Base-by-base conservation (phyloP, 2,113 vertebrate species). In the Toxostoma redivivum region DNA sequence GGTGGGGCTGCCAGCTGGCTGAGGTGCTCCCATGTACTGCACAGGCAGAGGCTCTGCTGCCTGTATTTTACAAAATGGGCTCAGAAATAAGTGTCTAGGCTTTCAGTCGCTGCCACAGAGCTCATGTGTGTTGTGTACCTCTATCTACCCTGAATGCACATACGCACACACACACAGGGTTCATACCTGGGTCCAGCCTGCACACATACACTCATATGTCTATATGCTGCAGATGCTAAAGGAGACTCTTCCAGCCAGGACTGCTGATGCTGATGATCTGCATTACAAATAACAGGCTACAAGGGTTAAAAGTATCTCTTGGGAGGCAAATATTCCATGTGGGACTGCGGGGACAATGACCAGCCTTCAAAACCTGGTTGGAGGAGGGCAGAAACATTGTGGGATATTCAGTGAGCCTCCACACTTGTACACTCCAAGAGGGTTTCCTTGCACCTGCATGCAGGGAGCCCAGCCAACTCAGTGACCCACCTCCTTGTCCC, bases 1-100 rank as follows among this genome's bases (percentile, higher is more conserved):
- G 65, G 80, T 90, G 86, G 64, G 72, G 92, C 74, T 95, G 96
- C 88, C 95, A 96, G 93, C 74, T 95, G 90, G 87, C 93, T 74
- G 64, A 92, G 37, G 48, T 60, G 61, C 82, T 86, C 40, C 72
- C 5, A 4, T 62, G 69, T 86, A 38, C 44, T 67, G 70, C 82
- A 88, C 2, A 2, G 56, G 31, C 73, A 82, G 51, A 84, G 57
- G 67, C 45, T 93, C 67, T 81, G 85, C 79, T 94, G 88, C 38
- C 80, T 22, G 14, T 3, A 4, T 81, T 70, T 88, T 88, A 67
- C 10, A 30, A 51, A 56, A 56, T 47, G 64, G 44, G 60, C 30
- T 94, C 42, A 73, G 82, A 93, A 90, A 58, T 53, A 33, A 40
- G 47, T 47, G 58, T 22, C 45, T 61, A 28, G 33, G 66, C 50